Evolutionary conservation across 92 coral and sea anemone species (phyloP), one percentile per base, ranked within the genome.

Genomic region (Phenganax stokvisi): DNA sequence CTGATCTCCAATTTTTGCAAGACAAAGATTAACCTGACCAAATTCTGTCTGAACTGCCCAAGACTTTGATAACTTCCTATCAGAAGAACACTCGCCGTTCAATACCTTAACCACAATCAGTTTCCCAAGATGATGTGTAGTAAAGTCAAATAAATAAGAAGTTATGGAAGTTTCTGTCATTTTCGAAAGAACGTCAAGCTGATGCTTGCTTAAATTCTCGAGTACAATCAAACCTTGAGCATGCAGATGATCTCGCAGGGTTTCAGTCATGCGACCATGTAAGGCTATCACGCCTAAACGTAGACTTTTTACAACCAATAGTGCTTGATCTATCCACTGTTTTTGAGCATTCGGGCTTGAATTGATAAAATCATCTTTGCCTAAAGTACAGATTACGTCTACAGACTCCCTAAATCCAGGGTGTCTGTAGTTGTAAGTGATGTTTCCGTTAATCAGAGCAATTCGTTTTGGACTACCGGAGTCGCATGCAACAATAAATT

Each of bases 361-460:
- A 6, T 74, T 57, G 57, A 56, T 54, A 30, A 66, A 78, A 17
- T 80, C 71, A 20, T 80, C 79, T 52, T 80, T 57, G 54, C 79
- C 74, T 8, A 92, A 52, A 62, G 87, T 71, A 64, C 84, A 90
- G 55, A 67, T 85, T 12, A 88, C 81, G 25, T 74, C 80, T 12
- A 84, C 64, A 20, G 92, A 77, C 12, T 88, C 89, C 70, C 86
- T 84, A 64, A 88, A 76, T 17, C 99, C 99, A 56, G 72, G 84
- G 75, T 96, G 97, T 12, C 83, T 87, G 85, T 85, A 96, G 55
- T 86, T 86, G 31, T 83, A 76, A 25, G 91, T 90, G 54, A 96
- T 71, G 76, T 96, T 97, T 51, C 97, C 97, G 77, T 96, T 86
- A 11, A 96, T 86, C 51, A 96, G 58, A 2, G 87, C 93, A 44